Evolutionary conservation across 2,888 invertebrate species (phyloP).

Genomic region (Hirtodrosophila duncani): DNA sequence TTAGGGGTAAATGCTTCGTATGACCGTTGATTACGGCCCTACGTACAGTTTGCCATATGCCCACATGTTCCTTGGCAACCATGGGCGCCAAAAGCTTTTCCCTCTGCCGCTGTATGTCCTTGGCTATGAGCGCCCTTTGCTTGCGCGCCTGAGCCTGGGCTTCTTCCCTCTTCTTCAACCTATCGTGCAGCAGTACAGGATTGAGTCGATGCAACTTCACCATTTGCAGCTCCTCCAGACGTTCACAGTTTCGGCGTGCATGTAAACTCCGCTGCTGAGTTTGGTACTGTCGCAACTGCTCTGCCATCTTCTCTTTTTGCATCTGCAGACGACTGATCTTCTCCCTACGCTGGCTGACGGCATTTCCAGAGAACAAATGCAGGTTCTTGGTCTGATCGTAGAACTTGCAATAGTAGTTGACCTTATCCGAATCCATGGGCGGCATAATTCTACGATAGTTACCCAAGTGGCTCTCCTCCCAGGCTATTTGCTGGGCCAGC

Average conservation of each 20-base stretch:
- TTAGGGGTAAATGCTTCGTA: too few species aligned
- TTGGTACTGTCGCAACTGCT: background rate
- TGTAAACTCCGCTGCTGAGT: background rate
- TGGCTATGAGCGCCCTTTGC: slow-evolving; percentile 10
- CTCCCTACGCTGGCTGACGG: slow-evolving; percentile 85
- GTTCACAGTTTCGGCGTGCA: too few species aligned
- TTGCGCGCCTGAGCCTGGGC: slow-evolving; percentile 12
- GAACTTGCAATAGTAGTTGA: slow-evolving; percentile 83
- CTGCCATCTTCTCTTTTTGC: slow-evolving; percentile 11
- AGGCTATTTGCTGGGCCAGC: slow-evolving; percentile 82
- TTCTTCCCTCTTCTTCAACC: background rate
- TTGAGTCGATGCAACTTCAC: background rate
- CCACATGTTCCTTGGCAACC: slow-evolving; percentile 1
- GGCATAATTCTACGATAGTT: slow-evolving; percentile 86
- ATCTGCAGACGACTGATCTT: slow-evolving; percentile 81
- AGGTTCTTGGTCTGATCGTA: slow-evolving; percentile 85
- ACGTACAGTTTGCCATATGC: slow-evolving; percentile 15
- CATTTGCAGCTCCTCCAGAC: background rate
- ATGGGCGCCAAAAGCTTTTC: slow-evolving; percentile 2
- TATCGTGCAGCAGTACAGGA: background rate
- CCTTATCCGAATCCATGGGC: slow-evolving; percentile 78
- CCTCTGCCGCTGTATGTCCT: slow-evolving; percentile 25
- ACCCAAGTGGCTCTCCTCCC: slow-evolving; percentile 87
- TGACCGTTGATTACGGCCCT: too few species aligned
- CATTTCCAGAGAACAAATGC: slow-evolving; percentile 83